phyloP scores from a whole-genome alignment of 2,888 invertebrate species.

The Agrochola lota region DNA sequence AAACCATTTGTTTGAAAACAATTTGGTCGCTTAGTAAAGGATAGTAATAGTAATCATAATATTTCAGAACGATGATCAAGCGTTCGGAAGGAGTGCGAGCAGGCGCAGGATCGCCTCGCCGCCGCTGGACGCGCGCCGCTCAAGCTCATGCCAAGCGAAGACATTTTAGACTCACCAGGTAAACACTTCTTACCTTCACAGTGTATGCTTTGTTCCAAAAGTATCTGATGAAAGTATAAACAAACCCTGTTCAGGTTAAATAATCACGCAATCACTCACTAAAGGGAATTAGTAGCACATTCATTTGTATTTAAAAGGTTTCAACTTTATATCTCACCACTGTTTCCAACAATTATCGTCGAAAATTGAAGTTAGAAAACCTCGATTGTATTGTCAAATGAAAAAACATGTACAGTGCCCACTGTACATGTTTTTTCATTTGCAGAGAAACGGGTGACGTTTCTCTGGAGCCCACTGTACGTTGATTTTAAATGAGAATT shows the following conservation, averaged over 20 bases:
- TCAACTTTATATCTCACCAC: background rate
- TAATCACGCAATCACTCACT: background rate
- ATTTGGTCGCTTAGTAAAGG: background rate
- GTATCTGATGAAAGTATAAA: too few relatives aligned
- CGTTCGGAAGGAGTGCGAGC: constrained; percentile 96
- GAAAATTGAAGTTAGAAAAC: too few relatives aligned
- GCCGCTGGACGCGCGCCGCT: constrained; percentile 93
- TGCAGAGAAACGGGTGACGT: too few relatives aligned
- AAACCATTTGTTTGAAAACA: background rate
- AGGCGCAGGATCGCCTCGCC: constrained; percentile 86
- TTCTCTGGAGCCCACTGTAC: too few relatives aligned
- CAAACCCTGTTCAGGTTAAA: background rate
- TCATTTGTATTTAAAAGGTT: background rate
- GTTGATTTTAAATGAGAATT: too few relatives aligned
- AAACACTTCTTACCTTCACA: constrained; percentile 65
- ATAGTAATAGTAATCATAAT: constrained; percentile 12
- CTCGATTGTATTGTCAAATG: too few relatives aligned
- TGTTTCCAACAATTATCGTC: background rate
- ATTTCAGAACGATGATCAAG: constrained; percentile 96
- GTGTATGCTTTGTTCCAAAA: background rate
- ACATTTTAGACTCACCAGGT: constrained; percentile 97
- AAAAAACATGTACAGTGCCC: too few relatives aligned
- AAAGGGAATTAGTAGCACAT: background rate
- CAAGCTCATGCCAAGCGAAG: constrained; percentile 95
- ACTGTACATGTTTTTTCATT: too few relatives aligned